Percentiles rank a stretch among this genome's conserved stretches.
Conservation (phyloP, 2,888 invertebrate species). For the Trachelus tabidus region DNA sequence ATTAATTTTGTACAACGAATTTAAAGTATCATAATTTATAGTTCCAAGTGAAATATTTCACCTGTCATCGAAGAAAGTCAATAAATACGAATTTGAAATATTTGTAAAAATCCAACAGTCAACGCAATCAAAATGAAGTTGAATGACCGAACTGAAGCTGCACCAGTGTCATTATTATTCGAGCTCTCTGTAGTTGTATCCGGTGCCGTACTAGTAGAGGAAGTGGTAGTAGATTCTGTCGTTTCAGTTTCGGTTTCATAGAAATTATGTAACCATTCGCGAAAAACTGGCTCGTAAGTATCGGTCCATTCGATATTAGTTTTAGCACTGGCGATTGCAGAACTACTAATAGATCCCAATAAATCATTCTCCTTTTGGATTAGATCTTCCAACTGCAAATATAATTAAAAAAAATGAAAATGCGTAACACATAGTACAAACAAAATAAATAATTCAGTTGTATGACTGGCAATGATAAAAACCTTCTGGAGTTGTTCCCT, state of each 20-base stretch:
- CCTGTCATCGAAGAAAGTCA: background rate
- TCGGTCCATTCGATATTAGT: slow-evolving; percentile 21
- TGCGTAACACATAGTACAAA: background rate
- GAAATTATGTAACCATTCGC: background rate
- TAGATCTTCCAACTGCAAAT: slow-evolving; percentile 14
- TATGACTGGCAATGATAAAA: background rate
- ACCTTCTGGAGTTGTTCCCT: slow-evolving; percentile 23
- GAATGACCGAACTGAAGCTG: background rate
- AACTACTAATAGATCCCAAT: background rate
- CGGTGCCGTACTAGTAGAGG: too few species aligned
- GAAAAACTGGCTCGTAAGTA: background rate
- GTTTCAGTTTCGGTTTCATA: background rate
- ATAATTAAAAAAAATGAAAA: background rate
- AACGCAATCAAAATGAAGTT: background rate
- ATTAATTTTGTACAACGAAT: background rate
- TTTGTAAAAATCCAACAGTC: background rate
- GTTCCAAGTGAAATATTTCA: background rate
- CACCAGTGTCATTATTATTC: background rate
- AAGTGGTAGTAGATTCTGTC: background rate
- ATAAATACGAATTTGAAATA: background rate
- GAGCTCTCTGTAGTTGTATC: too few species aligned
- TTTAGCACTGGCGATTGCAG: slow-evolving; percentile 9
- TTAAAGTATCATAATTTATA: background rate
- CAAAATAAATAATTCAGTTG: background rate
- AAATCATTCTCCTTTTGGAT: background rate